Evolutionary conservation across 1,140 invertebrate genomes (phyloP), one percentile per base, ranked within the genome.

Genomic region (Heliconius congener): DNA sequence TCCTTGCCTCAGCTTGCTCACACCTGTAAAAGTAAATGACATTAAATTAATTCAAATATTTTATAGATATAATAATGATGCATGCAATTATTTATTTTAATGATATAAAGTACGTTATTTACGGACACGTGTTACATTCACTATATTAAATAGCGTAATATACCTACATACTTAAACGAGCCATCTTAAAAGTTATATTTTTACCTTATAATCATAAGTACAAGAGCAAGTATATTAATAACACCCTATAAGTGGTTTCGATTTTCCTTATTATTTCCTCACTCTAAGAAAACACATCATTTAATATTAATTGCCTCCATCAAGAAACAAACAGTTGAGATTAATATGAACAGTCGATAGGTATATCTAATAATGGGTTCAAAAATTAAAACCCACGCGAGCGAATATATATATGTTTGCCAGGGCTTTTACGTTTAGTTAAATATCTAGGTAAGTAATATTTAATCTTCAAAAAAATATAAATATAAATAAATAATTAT

Each of bases 221-320:
- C 55, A 57, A 23, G 23, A 66, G 1, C 8, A 23, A 3, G 23
- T 66, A 66, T 66, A 57, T 66, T 66, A 66, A 66, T 66, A 13
- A 23, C 11, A 30, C 60, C 13, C 60, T 3, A 30, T 66, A 30
- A 66, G 60, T 16, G 60, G 60, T 66, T 30, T 66, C 9, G 3
- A 66, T 66, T 66, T 66, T 66, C 60, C 60, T 66, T 66, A 66
- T 66, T 66, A 66, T 66, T 66, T 66, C 27, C 60, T 66, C 23
- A 66, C 23, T 27, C 23, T 16, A 30, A 66, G 19, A 5, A 30
- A 27, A 66, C 23, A 66, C 27, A 66, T 27, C 1, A 66, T 66
- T 66, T 30, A 30, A 27, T 30, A 66, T 30, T 27, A 66, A 66
- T 66, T 66, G 60, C 27, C 11, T 66, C 9, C 11, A 30, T 66